A percentile compares a stretch with the other conserved stretches of the same genome.
These are phyloP conservation scores for Procapra przewalskii DNA, from an alignment of 2,113 vertebrate species.

Conservation along the genomic window DNA sequence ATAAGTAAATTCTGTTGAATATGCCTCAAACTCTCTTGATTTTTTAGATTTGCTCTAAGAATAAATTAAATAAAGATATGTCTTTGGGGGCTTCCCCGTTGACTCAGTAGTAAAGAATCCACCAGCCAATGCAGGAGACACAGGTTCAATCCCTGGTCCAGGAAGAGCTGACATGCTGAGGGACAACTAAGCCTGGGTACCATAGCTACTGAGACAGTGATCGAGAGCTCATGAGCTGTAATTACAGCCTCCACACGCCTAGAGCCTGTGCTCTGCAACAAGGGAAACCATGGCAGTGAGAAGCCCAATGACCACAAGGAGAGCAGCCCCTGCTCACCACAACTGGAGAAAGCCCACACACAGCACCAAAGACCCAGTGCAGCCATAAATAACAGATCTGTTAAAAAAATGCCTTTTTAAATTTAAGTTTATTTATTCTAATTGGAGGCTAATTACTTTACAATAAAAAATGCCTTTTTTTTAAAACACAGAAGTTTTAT, in stretches of 20 bases:
- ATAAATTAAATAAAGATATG: background rate
- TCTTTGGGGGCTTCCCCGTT: background rate
- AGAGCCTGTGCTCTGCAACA: background rate
- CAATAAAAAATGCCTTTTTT: background rate
- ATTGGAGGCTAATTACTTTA: too few relatives aligned
- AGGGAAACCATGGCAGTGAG: background rate
- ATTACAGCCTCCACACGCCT: background rate
- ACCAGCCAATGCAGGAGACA: background rate
- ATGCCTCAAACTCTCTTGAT: background rate
- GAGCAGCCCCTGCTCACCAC: background rate
- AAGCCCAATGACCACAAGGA: background rate
- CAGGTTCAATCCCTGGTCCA: background rate
- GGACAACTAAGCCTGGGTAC: background rate
- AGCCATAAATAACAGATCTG: background rate
- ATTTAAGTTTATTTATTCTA: too few relatives aligned
- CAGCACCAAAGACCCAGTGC: background rate
- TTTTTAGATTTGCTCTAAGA: background rate
- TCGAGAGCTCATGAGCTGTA: background rate
- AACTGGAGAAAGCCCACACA: background rate
- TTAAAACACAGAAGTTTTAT: background rate
- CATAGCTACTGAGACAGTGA: background rate
- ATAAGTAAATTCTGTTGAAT: background rate
- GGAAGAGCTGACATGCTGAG: background rate
- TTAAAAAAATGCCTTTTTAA: too few relatives aligned
- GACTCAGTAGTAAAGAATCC: background rate